Conservation (phyloP, 1,140 invertebrate species). For the Drosophila lacertosa region DNA sequence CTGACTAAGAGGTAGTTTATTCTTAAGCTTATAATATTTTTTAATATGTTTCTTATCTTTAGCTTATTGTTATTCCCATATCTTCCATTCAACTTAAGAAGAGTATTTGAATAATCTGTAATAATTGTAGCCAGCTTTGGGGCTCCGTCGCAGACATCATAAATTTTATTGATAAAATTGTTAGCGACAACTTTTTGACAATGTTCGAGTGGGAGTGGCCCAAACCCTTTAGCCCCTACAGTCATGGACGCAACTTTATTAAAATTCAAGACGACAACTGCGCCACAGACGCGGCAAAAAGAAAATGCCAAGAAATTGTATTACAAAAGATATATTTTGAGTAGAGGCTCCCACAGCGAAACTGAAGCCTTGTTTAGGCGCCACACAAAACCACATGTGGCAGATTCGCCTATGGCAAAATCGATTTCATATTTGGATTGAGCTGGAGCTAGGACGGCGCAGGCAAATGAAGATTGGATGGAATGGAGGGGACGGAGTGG, state of each 20-base stretch:
- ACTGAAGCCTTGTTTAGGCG: not conserved
- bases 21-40: too few relatives aligned
- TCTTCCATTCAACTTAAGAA: too few relatives aligned
- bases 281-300: conserved; percentile 39
- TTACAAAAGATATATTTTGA: conserved; percentile 48
- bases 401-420: conserved; percentile 26
- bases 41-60: too few relatives aligned
- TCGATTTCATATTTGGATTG: conserved; percentile 45
- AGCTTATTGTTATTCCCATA: too few relatives aligned
- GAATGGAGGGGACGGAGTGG: not conserved
- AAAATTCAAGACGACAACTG: conserved; percentile 71
- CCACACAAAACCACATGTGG: conserved; percentile 37
- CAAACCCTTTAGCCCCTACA: conserved; percentile 35
- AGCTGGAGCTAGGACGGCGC: not conserved
- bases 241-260: conserved; percentile 59
- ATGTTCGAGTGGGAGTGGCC: conserved; percentile 19
- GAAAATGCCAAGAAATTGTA: conserved; percentile 62
- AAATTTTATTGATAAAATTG: conserved; percentile 55
- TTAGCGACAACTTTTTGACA: conserved; percentile 51
- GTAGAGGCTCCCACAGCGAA: conserved; percentile 2
- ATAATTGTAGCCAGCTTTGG: conserved; percentile 3
- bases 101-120: not conserved
- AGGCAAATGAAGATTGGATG: conserved; percentile 27
- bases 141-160: conserved; percentile 20
- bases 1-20: too few relatives aligned